Base-by-base conservation (phyloP, 2,888 invertebrate genomes). In the Ethmia dodecea region DNA sequence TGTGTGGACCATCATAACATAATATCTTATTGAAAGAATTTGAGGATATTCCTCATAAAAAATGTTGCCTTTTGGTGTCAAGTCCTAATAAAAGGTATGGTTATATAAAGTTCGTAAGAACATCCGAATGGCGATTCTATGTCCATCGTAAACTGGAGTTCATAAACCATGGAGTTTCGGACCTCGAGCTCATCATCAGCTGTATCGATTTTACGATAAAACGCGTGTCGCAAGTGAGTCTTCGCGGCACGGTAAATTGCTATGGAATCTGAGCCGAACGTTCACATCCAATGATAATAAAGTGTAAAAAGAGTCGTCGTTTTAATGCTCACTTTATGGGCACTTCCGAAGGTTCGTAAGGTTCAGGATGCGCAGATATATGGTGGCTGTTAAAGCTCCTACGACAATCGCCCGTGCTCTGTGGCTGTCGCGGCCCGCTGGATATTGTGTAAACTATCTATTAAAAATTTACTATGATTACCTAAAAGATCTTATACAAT, bases 211-310 rank as follows among this genome's bases (percentile, higher is more conserved):
- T 79, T 69, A 52, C 72, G 65, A 80, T 81, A 79, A 80, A 80
- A 74, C 52, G 47, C 62, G 60, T 58, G 66, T 64, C 65, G 72
- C 72, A 72, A 72, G 66, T 56, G 60, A 64, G 66, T 67, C 69
- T 66, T 64, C 59, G 58, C 64, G 60, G 47, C 54, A 60, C 67
- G 68, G 73, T 75, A 74, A 75, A 81, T 75, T 72, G 76, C 73
- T 60, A 70, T 73, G 66, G 77, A 83, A 86, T 86, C 84, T 80
- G 80, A 81, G 78, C 77, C 68, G 61, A 33, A 55, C 73, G 76
- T 69, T 83, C 81, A 77, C 81, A 83, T 80, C 79, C 84, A 86
- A 86, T 86, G 78, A 86, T 81, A 86, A 86, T 84, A 86, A 86
- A 86, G 74, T 77, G 79, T 86, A 84, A 84, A 83, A 86, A 86